These are phyloP conservation scores for Drosophila suzukii DNA, from an alignment of 1,140 invertebrate genomes.

Conservation along the genomic window DNA sequence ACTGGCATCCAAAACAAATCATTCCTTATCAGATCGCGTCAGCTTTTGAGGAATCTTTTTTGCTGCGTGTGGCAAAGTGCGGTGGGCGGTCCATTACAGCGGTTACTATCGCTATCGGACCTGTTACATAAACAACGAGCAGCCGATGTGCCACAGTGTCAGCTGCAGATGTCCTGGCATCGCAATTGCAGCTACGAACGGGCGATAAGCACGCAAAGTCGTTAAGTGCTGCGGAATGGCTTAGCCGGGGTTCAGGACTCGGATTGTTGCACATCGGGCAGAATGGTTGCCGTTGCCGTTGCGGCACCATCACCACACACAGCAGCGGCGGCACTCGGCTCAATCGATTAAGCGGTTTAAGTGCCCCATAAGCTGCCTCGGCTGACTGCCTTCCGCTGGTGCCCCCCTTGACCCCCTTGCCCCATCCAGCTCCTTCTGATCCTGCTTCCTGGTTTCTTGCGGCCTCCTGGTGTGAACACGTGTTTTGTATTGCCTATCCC, in stretches of 20 bases:
- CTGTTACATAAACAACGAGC: slow-evolving; percentile 57
- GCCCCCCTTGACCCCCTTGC: too few relatives aligned
- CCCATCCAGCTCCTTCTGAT: neutral
- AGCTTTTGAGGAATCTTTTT: neutral
- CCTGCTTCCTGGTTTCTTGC: slow-evolving; percentile 8
- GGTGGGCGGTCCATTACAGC: slow-evolving; percentile 33
- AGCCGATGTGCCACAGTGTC: slow-evolving; percentile 38
- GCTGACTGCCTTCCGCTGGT: slow-evolving; percentile 25
- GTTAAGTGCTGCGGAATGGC: slow-evolving; percentile 67
- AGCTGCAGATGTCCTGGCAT: slow-evolving; percentile 57
- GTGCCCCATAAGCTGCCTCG: slow-evolving; percentile 55
- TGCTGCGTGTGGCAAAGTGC: slow-evolving; percentile 20
- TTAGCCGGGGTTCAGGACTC: slow-evolving; percentile 33
- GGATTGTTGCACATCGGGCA: slow-evolving; percentile 41
- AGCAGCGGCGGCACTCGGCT: slow-evolving; percentile 1
- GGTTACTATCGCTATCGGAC: slow-evolving; percentile 27
- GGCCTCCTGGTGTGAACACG: slow-evolving; percentile 46
- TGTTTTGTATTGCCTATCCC: slow-evolving; percentile 53
- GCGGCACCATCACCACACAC: too few relatives aligned
- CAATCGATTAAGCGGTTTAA: slow-evolving; percentile 74
- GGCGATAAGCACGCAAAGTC: slow-evolving; percentile 54
- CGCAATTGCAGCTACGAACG: slow-evolving; percentile 32
- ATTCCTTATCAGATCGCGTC: neutral
- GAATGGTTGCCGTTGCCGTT: neutral
- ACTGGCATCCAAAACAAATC: too few relatives aligned